A percentile compares a stretch with the other conserved stretches of the same genome.
Evolutionary conservation across 2,113 vertebrate species (phyloP).

Genomic region (Psilopsiagon aymara): DNA sequence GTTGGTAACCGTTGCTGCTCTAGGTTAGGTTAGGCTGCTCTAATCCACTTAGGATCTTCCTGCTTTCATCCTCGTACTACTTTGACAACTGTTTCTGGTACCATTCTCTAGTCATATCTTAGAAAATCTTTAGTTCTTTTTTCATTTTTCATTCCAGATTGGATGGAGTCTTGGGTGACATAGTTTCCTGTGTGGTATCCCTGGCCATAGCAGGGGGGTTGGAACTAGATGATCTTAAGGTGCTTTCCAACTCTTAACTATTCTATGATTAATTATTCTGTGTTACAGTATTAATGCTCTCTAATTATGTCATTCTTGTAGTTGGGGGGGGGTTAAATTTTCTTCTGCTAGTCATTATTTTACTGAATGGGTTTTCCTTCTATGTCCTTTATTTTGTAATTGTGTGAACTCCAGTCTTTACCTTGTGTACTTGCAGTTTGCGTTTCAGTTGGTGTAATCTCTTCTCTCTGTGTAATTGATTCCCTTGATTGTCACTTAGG

Average conservation of each 20-base stretch:
- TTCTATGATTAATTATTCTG: not conserved
- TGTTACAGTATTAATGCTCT: not conserved
- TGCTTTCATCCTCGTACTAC: not conserved
- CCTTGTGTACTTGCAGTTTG: not conserved
- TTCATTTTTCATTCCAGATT: not conserved
- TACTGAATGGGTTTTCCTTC: not conserved
- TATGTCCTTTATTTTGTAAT: not conserved
- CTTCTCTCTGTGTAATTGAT: not conserved
- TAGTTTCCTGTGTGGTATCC: not conserved
- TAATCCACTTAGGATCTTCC: not conserved
- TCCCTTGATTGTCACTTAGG: not conserved
- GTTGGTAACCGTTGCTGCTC: not conserved
- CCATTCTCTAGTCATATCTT: not conserved
- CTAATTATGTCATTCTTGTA: not conserved
- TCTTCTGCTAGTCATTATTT: not conserved
- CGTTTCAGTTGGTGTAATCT: not conserved
- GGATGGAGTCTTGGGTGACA: not conserved
- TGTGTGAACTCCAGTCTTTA: not conserved
- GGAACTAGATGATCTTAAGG: not conserved
- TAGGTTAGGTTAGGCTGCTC: not conserved
- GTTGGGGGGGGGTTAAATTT: not conserved
- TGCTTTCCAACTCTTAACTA: not conserved
- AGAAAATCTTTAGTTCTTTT: not conserved
- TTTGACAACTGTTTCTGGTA: not conserved
- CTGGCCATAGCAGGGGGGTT: not conserved